Evolutionary conservation across 2,797 vertebrate genomes (phyloP), one percentile per base, ranked within the genome.

Genomic region (Schizopygopsis pylzovi): DNA sequence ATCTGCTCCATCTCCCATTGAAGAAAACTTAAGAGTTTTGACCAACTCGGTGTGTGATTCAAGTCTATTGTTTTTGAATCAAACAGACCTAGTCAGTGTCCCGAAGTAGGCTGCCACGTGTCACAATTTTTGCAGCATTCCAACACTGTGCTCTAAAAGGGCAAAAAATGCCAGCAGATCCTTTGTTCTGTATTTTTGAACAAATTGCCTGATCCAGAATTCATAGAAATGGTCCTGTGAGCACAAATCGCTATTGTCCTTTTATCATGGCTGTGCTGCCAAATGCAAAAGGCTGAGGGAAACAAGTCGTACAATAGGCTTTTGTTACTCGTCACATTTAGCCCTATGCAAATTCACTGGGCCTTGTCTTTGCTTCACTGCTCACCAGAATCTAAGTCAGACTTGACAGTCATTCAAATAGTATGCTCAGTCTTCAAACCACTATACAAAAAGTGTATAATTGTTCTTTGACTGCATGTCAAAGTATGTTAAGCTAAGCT

Each of bases 261-360:
- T 85, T 84, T 52, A 82, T 87, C 54, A 68, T 15, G 22, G 25
- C 72, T 80, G 9, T 41, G n/a, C 37, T 81, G 85, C 63, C 71
- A 86, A 77, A 82, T 52, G 71, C 65, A 76, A 83, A 70, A 79
- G 85, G 25, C 82, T 70, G 63, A 84, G 65, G 81, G 61, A 75
- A 86, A 84, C 52, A 63, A 45, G 65, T 65, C 13, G 7, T 56
- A 87, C 88, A 83, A 79, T 83, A 83, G 33, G 15, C 61, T 85
- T 87, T 89, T 88, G 86, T 89, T 75, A 72, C 20, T 43, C 12
- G 43, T 25, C 81, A 87, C 87, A 86, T 78, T 82, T 70, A 67
- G 80, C 47, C 72, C 61, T 56, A 89, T 89, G 84, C 83, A 87
- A 87, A 87, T 89, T 45, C 63, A 1, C 45, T 56, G 72, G 71